Base-by-base conservation (phyloP, 2,113 vertebrate species). In the Suncus etruscus region DNA sequence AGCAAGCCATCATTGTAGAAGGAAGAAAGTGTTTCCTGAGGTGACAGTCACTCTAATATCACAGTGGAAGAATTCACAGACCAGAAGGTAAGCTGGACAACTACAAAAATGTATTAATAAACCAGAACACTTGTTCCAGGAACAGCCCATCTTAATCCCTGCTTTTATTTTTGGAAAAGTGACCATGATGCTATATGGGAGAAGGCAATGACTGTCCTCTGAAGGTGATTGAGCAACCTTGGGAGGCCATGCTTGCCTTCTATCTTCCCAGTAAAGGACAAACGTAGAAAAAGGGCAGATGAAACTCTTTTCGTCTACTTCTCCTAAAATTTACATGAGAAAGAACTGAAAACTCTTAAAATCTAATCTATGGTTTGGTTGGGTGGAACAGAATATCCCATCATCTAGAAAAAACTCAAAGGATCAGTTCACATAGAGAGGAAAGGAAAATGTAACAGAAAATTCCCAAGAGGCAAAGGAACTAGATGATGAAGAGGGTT, bases 151-250 rank as follows among this genome's bases (percentile, higher is more conserved):
- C 93, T 74, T 95, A 96, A 96, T 94, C 94, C 95, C 94, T 90
- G 90, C 86, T 90, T 96, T 95, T 96, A 97, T 94, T 95, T 97
- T 95, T 95, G 95, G 95, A 96, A 95, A 94, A 91, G 91, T 95
- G 95, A 95, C 95, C 92, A 84, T 78, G 92, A 58, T 94, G 91
- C 88, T 89, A 75, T 66, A 93, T 50, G 79, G 78, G 45, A 94
- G 58, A 81, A 89, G 88, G 76, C 3, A 10, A 75, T 61, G 48
- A 75, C 86, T 81, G 65, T 91, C 89, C 89, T 93, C 61, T 95
- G 91, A 93, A 96, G 93, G 95, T 93, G 94, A 96, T 72, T 83
- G 3, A 66, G 73, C 11, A 24, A 83, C 54, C 50, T 80, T 94
- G 63, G 81, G 73, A 39, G 85, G n/a, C 68, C 76, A 51, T 29